Evolutionary conservation across 1,140 invertebrate species (phyloP), one percentile per base, ranked within the genome.

Genomic region (Drosophila nebulosa): DNA sequence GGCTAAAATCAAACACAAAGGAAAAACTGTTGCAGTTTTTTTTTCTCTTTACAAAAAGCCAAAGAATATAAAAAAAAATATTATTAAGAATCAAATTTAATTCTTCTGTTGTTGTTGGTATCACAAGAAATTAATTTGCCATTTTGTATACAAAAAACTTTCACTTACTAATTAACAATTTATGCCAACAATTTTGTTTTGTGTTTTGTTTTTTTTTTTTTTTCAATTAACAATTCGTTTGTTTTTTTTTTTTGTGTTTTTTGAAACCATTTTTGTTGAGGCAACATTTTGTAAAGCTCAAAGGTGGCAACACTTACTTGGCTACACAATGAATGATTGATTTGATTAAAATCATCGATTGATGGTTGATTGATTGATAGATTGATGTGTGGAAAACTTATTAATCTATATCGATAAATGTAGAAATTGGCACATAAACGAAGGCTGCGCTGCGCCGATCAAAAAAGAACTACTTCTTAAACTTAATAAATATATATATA

Each of bases 201-300:
- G 10, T 21, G 60, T 66, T 69, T 65, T 74, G 64, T 79, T 65
- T 46, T 39, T 56, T 53, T 16, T 50, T 46, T 10, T 39, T 39
- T 56, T 61, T 46, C 59, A 61, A 65, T 62, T 70, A 62, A 63
- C 74, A 64, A 60, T 36, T 68, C 22, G 63, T 65, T 58, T 46
- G 7, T 24, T 60, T 66, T 74, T 65, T 70, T 69, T 79, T 65
- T 50, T 83, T 78, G 73, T 83, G 62, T 55, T 73, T 85, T 79
- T 78, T 86, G 83, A 88, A 88, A 88, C 83, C 83, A 84, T 89
- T 79, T 27, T 59, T 74, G 78, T 88, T 88, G 83, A 88, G 83
- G 83, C 83, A 88, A 88, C 83, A 88, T 71, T 74, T 74, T 89
- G 83, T 88, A 88, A 88, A 88, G 83, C 83, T 88, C 83, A 88